These are phyloP conservation scores for Melanocharis versteri DNA, from an alignment of 2,113 vertebrate species.

Conservation along the genomic window DNA sequence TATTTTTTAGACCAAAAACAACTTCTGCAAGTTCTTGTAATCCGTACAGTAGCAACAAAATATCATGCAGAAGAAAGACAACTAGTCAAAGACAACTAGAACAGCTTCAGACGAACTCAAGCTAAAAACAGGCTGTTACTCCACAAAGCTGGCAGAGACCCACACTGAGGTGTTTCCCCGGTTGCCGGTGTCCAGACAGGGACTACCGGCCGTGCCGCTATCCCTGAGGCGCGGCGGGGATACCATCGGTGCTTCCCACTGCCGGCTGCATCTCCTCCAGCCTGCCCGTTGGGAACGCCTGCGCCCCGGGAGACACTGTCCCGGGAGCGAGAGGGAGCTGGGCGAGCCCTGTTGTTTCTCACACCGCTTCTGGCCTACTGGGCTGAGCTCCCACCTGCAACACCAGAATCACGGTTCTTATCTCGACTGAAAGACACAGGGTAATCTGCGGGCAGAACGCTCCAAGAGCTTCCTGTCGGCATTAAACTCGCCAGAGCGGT, in stretches of 20 bases:
- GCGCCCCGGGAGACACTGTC: accelerated
- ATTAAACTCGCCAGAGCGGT: neutral
- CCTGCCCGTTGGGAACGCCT: accelerated
- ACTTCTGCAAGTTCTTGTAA: neutral
- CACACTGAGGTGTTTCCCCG: neutral
- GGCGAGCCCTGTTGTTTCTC: neutral
- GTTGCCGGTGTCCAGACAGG: neutral
- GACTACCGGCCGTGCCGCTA: accelerated
- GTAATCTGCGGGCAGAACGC: neutral
- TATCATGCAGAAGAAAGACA: neutral
- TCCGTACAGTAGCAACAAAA: neutral
- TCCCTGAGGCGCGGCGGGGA: accelerated
- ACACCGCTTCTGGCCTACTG: neutral
- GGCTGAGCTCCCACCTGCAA: neutral
- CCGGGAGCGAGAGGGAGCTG: accelerated
- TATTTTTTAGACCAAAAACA: neutral
- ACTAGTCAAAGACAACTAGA: neutral
- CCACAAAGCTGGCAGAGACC: neutral
- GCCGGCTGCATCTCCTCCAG: accelerated
- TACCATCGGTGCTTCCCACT: accelerated
- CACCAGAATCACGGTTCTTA: neutral
- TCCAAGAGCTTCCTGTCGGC: neutral
- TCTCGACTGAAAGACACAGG: neutral
- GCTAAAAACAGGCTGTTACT: neutral
- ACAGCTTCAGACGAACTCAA: neutral